Evolutionary conservation across 2,797 vertebrate species (phyloP).

Genomic region (Hippoglossus hippoglossus): DNA sequence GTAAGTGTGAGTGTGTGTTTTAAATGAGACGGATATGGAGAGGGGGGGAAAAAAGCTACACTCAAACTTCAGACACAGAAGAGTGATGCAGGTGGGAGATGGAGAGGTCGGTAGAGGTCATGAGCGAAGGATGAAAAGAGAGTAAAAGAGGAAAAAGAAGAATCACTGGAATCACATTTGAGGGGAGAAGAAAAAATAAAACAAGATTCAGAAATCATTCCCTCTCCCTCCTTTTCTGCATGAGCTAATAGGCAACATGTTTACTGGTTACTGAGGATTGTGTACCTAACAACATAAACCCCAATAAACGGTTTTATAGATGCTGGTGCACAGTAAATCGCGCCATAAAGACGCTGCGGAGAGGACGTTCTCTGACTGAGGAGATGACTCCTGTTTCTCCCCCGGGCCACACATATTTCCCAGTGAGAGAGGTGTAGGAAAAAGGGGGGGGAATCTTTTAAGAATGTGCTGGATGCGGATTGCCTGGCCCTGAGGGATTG

Average conservation of each 20-base stretch:
- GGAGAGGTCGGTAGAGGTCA: background rate
- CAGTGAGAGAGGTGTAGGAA: slow-evolving; percentile 40
- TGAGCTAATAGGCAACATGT: slow-evolving; percentile 75
- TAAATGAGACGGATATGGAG: background rate
- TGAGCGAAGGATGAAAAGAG: background rate
- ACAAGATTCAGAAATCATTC: slow-evolving; percentile 9
- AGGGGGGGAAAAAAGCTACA: background rate
- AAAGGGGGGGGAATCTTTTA: slow-evolving; percentile 29
- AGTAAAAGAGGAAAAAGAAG: background rate
- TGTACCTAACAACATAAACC: slow-evolving; percentile 84
- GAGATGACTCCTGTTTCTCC: slow-evolving; percentile 73
- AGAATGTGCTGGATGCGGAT: slow-evolving; percentile 62
- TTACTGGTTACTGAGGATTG: slow-evolving; percentile 83
- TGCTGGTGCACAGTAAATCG: slow-evolving; percentile 74
- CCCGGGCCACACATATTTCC: slow-evolving; percentile 61
- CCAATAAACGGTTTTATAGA: slow-evolving; percentile 84
- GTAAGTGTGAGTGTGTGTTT: no score
- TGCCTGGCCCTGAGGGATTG: slow-evolving; percentile 35
- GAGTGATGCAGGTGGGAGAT: background rate
- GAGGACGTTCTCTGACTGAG: slow-evolving; percentile 67
- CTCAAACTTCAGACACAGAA: slow-evolving; percentile 2
- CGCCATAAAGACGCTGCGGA: slow-evolving; percentile 71
- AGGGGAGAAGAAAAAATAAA: slow-evolving; percentile 7
- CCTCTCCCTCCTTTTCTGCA: slow-evolving; percentile 33
- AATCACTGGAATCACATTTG: background rate